Conservation (phyloP, 2,113 vertebrate species). For the Sorex araneus region DNA sequence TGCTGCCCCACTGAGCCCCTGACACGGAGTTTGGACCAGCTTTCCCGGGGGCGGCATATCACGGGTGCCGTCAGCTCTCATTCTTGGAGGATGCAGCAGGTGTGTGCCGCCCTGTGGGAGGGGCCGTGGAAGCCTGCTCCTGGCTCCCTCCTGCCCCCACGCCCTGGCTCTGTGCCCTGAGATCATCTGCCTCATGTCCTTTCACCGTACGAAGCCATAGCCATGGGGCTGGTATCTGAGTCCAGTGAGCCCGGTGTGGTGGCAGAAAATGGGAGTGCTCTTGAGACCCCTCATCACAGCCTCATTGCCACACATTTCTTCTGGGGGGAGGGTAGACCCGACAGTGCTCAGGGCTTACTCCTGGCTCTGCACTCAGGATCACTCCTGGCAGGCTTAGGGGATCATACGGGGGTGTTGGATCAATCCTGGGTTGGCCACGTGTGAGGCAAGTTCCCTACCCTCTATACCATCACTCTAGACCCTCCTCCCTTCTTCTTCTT, state of each 20-base stretch:
- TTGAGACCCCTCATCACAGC: not conserved
- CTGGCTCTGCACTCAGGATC: too few species aligned
- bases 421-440: too few species aligned
- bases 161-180: not conserved
- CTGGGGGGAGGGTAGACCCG: too few species aligned
- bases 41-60: not conserved
- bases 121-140: not conserved
- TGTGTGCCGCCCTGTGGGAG: not conserved
- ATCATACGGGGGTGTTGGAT: too few species aligned
- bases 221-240: not conserved
- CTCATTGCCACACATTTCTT: too few species aligned
- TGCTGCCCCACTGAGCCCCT: not conserved
- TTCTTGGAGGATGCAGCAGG: not conserved
- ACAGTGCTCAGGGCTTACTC: too few species aligned
- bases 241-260: too few species aligned
- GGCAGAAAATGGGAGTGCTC: not conserved
- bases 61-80: not conserved
- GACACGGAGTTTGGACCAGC: not conserved
- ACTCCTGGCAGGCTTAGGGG: too few species aligned
- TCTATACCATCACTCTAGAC: too few species aligned
- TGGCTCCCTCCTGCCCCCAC: not conserved
- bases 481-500: not conserved
- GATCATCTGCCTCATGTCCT: not conserved
- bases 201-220: not conserved
- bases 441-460: too few species aligned